Conservation (phyloP, 2,797 vertebrate genomes). For the Cephalopachus bancanus region DNA sequence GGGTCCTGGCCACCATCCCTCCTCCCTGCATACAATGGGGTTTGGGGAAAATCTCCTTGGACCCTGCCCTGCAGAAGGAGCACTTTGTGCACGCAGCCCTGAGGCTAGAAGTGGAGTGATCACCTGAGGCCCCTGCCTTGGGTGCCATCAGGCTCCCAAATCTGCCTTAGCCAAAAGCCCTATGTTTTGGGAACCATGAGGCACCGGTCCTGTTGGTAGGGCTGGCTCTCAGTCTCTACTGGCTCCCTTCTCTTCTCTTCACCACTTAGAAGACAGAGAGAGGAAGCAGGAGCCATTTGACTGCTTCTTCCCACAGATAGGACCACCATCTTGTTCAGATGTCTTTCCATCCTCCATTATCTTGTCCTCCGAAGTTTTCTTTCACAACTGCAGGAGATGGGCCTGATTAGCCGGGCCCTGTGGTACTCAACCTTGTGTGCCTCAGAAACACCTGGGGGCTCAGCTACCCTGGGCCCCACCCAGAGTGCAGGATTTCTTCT, state of each 20-base stretch:
- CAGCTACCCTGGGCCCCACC: neutral
- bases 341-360: rapidly evolving
- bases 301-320: neutral
- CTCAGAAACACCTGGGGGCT: rapidly evolving
- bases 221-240: rapidly evolving
- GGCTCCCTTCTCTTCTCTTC: neutral
- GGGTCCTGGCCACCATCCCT: too few species aligned
- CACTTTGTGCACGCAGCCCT: neutral
- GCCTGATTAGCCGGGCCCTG: neutral
- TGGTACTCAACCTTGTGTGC: rapidly evolving
- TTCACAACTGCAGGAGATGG: too few species aligned
- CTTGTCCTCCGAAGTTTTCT: too few species aligned
- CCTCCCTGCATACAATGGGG: rapidly evolving
- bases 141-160: neutral
- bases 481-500: too few species aligned
- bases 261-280: rapidly evolving
- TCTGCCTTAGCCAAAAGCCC: rapidly evolving
- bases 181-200: rapidly evolving
- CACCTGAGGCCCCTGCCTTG: rapidly evolving
- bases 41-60: rapidly evolving
- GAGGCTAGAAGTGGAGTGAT: rapidly evolving
- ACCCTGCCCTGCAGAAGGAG: neutral
- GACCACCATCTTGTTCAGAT: neutral
- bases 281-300: rapidly evolving
- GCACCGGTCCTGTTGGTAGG: rapidly evolving